Conservation (phyloP, 2,797 vertebrate species). For the Typhlichthys subterraneus region DNA sequence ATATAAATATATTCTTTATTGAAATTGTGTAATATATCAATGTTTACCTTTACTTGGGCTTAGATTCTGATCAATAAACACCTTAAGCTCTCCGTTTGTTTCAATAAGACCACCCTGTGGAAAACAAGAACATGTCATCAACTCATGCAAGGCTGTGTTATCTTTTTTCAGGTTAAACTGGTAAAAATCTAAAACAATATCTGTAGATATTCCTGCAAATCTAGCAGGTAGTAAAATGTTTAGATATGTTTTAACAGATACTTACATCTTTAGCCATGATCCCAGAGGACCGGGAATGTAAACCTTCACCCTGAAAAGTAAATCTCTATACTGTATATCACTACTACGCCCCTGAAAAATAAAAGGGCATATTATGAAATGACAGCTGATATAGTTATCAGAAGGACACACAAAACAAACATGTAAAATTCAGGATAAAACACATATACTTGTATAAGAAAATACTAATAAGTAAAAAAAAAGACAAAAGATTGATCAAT, state of each 20-base stretch:
- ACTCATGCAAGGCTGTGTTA: neutral
- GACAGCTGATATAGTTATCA: neutral
- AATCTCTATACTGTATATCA: slow-evolving; percentile 44
- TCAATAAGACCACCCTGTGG: slow-evolving; percentile 95
- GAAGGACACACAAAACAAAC: neutral
- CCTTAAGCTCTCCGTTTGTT: slow-evolving; percentile 98
- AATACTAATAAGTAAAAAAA: no score
- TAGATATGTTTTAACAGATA: slow-evolving; percentile 4
- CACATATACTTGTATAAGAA: no score
- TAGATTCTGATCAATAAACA: slow-evolving; percentile 99
- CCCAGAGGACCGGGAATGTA: slow-evolving; percentile 73
- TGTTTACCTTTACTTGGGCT: slow-evolving; percentile 94
- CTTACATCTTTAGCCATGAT: slow-evolving; percentile 87
- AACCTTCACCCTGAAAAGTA: slow-evolving; percentile 61
- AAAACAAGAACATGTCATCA: slow-evolving; percentile 20
- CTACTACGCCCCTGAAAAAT: slow-evolving; percentile 61
- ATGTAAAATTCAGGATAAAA: neutral
- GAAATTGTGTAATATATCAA: neutral
- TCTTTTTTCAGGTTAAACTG: neutral
- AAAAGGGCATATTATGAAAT: slow-evolving; percentile 1
- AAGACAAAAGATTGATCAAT: no score
- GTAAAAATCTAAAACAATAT: no score
- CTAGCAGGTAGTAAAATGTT: no score
- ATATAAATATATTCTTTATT: no score
- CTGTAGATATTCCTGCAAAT: no score